Conservation (phyloP, 2,113 vertebrate genomes). For the Lasiurus cinereus region DNA sequence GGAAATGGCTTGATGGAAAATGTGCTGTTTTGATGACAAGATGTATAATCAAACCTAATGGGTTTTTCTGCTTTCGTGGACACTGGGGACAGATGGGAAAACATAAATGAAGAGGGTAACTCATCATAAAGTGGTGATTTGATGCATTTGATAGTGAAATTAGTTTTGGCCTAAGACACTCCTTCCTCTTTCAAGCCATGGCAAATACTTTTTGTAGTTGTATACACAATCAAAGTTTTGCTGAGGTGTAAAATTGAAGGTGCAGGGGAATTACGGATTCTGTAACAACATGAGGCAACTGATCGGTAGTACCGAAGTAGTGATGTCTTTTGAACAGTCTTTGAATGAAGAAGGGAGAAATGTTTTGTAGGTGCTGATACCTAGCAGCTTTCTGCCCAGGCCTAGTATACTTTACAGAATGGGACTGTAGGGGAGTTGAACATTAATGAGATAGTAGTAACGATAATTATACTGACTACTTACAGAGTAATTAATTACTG, state of each 20-base stretch:
- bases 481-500: neutral
- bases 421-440: neutral
- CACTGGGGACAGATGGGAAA: neutral
- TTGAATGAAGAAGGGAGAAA: neutral
- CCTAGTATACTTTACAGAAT: neutral
- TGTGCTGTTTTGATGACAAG: conserved; percentile 3
- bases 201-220: neutral
- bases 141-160: neutral
- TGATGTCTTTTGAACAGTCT: neutral
- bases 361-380: neutral
- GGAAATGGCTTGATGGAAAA: neutral
- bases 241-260: neutral
- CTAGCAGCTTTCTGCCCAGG: neutral
- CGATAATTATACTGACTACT: neutral
- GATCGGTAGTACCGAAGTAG: neutral
- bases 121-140: neutral
- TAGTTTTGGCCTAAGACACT: conserved; percentile 26
- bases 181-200: neutral
- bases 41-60: neutral
- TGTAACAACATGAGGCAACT: neutral
- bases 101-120: neutral
- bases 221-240: neutral
- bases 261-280: neutral
- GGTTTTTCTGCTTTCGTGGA: conserved; percentile 20
- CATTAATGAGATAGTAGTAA: neutral